Percentiles rank a stretch among this genome's conserved stretches.
phyloP scores from a whole-genome alignment of 1,140 invertebrate species.

The Anthonomus grandis region DNA sequence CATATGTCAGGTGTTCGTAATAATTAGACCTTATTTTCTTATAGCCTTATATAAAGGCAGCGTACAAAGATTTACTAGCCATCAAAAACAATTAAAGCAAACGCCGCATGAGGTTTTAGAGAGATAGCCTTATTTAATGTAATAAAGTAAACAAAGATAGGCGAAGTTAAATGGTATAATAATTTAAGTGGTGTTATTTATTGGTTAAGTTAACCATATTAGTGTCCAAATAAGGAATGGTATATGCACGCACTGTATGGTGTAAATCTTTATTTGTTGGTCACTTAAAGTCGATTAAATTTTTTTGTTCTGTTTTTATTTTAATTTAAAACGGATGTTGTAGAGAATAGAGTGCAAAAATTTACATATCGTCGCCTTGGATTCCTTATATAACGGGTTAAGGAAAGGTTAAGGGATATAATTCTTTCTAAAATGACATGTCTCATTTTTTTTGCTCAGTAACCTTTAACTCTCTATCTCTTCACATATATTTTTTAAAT shows the following conservation, averaged over 20 bases:
- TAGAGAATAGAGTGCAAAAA: too few species aligned
- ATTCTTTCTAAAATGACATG: too few species aligned
- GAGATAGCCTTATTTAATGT: too few species aligned
- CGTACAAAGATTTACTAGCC: constrained; percentile 14
- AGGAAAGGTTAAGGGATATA: not conserved
- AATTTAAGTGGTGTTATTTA: constrained; percentile 25
- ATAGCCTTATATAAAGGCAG: not conserved
- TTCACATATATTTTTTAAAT: too few species aligned
- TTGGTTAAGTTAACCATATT: constrained; percentile 17
- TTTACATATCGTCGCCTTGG: too few species aligned
- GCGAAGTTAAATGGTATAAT: constrained; percentile 5
- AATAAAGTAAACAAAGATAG: not conserved
- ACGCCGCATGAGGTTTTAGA: too few species aligned
- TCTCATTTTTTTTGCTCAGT: too few species aligned
- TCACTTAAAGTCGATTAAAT: constrained; percentile 3
- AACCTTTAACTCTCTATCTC: too few species aligned
- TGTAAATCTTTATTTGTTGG: constrained; percentile 17
- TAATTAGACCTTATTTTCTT: constrained; percentile 10
- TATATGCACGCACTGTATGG: constrained; percentile 2
- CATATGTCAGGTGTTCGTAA: not conserved
- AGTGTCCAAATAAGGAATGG: constrained; percentile 18
- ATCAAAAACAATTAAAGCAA: constrained; percentile 18
- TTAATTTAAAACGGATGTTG: constrained; percentile 10
- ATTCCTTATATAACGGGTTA: too few species aligned
- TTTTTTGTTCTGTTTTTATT: constrained; percentile 12